Conservation (phyloP, 2,797 vertebrate species). For the Schizopygopsis pylzovi region DNA sequence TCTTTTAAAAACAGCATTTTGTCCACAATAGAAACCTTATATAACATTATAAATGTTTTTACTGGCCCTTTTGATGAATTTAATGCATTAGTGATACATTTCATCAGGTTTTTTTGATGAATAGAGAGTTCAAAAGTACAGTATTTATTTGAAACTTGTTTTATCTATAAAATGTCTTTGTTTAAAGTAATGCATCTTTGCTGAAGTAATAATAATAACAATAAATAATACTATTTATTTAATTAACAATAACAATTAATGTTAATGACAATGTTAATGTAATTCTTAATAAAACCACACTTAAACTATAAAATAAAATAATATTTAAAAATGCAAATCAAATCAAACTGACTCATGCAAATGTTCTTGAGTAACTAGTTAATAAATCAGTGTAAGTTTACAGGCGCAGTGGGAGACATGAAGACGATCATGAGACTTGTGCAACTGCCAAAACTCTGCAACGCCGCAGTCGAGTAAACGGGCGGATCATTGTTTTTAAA, state of each 20-base stretch:
- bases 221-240: too few species aligned
- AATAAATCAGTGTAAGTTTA: not conserved
- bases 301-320: not conserved
- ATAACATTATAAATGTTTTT: too few species aligned
- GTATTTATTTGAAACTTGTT: too few species aligned
- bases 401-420: not conserved
- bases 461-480: not conserved
- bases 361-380: not conserved
- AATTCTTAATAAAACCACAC: too few species aligned
- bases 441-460: not conserved
- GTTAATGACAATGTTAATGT: too few species aligned
- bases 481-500: conserved; percentile 6
- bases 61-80: too few species aligned
- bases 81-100: too few species aligned
- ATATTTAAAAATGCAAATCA: not conserved
- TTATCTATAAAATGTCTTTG: too few species aligned
- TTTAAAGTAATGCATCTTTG: not conserved
- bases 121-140: too few species aligned
- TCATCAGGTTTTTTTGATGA: too few species aligned
- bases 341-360: not conserved
- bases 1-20: too few species aligned
- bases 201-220: not conserved
- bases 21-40: too few species aligned
- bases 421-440: not conserved
- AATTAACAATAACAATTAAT: not conserved